Evolutionary conservation across 1,140 invertebrate genomes (phyloP).

Genomic region (Diachasma alloeum): DNA sequence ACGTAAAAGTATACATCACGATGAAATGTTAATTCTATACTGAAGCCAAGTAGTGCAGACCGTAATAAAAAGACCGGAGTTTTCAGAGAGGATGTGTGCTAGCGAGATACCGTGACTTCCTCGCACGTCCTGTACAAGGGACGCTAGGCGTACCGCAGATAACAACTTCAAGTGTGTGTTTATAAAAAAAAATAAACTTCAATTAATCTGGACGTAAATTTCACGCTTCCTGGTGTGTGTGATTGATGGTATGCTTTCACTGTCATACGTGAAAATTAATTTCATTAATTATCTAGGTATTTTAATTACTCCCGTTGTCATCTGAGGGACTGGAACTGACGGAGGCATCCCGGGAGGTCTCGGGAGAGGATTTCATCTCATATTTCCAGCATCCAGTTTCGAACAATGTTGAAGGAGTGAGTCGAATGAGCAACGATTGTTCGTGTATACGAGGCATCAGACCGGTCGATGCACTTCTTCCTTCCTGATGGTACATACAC

Average conservation of each 20-base stretch:
- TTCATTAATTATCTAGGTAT: background rate
- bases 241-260: background rate
- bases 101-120: constrained; percentile 46
- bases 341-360: too few species aligned
- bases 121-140: constrained; percentile 22
- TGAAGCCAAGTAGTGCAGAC: constrained; percentile 1
- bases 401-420: constrained; percentile 8
- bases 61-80: constrained; percentile 36
- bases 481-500: constrained; percentile 16
- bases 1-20: background rate
- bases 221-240: background rate
- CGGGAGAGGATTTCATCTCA: constrained; percentile 3
- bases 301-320: background rate
- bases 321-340: too few species aligned
- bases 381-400: constrained; percentile 29
- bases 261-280: background rate
- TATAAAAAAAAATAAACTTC: constrained; percentile 2
- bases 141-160: constrained; percentile 2
- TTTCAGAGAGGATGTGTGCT: constrained; percentile 37
- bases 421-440: background rate
- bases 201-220: background rate
- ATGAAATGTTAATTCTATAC: constrained; percentile 21
- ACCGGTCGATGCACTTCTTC: constrained; percentile 31
- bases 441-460: background rate
- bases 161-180: background rate